Evolutionary conservation across 37 sponge, comb jelly and placozoan genomes (phyloP).

Genomic region (Lycopodina hypogea): DNA sequence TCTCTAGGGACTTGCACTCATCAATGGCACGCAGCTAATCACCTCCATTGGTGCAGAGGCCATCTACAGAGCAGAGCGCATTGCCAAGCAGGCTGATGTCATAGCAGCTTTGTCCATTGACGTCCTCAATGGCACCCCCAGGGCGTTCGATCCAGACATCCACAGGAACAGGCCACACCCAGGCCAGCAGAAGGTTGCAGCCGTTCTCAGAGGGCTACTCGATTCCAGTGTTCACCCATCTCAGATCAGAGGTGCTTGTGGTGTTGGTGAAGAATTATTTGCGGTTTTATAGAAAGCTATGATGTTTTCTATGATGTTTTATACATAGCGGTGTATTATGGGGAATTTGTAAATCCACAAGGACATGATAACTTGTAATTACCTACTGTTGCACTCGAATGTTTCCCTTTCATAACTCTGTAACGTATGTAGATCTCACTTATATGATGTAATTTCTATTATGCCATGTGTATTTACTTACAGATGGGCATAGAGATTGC

Average conservation of each 20-base stretch:
- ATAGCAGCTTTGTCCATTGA: slow-evolving; percentile 87
- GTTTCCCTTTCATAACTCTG: too few species aligned
- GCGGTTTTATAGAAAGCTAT: too few species aligned
- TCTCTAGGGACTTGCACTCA: slow-evolving; percentile 78
- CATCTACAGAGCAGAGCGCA: slow-evolving; percentile 46
- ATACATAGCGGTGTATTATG: too few species aligned
- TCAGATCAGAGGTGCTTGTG: slow-evolving; percentile 78
- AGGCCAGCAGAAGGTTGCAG: slow-evolving; percentile 86
- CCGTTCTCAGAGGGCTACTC: slow-evolving; percentile 74
- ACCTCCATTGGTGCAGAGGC: slow-evolving; percentile 83
- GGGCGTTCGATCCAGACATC: slow-evolving; percentile 78
- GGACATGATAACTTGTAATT: too few species aligned
- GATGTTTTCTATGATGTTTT: too few species aligned
- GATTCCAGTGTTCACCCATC: slow-evolving; percentile 83
- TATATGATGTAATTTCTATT: too few species aligned
- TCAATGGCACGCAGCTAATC: slow-evolving; percentile 97
- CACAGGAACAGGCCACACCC: slow-evolving; percentile 79
- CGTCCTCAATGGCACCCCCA: slow-evolving; percentile 67
- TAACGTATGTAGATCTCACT: too few species aligned
- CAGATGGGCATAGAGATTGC: slow-evolving; percentile 75
- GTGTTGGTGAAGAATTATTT: too few species aligned
- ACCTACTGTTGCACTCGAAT: too few species aligned
- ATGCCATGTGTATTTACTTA: too few species aligned
- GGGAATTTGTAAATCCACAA: too few species aligned
- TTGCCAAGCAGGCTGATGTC: slow-evolving; percentile 82